Conservation (phyloP, 1,140 invertebrate species). For the Macrobrachium nipponense region DNA sequence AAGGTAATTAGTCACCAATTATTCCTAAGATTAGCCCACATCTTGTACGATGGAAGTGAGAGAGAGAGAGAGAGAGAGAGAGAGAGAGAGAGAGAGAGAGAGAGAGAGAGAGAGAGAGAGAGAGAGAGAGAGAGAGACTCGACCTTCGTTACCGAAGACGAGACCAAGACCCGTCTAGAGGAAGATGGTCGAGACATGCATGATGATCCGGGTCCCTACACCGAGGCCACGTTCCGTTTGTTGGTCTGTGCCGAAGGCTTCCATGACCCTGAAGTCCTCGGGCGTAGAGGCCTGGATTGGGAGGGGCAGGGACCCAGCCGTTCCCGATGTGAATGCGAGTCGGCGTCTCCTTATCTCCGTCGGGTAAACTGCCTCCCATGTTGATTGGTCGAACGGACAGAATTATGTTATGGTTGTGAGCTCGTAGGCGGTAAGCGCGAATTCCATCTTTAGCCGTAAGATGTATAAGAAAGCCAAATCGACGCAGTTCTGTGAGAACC, state of each 20-base stretch:
- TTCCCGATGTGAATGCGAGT: slow-evolving; percentile 65
- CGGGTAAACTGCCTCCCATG: slow-evolving; percentile 46
- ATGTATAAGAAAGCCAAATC: slow-evolving; percentile 54
- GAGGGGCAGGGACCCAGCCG: slow-evolving; percentile 65
- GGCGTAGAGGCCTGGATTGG: slow-evolving; percentile 67
- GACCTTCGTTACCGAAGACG: no score
- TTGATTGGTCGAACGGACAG: slow-evolving; percentile 25
- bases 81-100: background rate
- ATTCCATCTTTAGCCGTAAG: slow-evolving; percentile 3
- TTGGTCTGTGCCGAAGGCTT: slow-evolving; percentile 65
- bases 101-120: slow-evolving; percentile 11
- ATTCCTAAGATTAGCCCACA: no score
- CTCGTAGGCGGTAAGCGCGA: background rate
- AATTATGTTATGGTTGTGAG: background rate
- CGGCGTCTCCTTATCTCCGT: slow-evolving; percentile 47
- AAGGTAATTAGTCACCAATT: background rate
- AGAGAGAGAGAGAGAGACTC: slow-evolving; percentile 19
- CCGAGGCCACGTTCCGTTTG: slow-evolving; percentile 37
- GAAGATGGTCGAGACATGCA: slow-evolving; percentile 66
- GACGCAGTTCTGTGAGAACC: slow-evolving; percentile 33
- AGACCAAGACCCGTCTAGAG: slow-evolving; percentile 63
- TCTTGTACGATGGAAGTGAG: no score
- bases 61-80: background rate
- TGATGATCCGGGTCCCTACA: slow-evolving; percentile 64
- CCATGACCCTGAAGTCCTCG: slow-evolving; percentile 66